Percentiles rank a stretch among this genome's conserved stretches.
Evolutionary conservation across 2,113 vertebrate species (phyloP).

Genomic region (Mesembrinibis cayennensis): DNA sequence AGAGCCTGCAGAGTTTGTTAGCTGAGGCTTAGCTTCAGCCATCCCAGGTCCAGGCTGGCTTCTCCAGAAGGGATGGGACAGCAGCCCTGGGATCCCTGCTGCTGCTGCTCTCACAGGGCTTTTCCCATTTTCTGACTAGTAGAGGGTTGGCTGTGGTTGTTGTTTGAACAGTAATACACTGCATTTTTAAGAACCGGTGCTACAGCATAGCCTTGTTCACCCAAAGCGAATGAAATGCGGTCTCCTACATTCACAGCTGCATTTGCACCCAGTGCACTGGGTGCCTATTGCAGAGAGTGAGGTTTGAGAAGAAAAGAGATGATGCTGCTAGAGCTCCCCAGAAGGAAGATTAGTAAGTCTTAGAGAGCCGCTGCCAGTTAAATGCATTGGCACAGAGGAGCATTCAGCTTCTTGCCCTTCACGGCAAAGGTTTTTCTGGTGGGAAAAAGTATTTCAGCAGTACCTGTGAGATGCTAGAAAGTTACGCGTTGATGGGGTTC

Average conservation of each 20-base stretch:
- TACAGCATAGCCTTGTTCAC: background rate
- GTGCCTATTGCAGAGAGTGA: accelerated
- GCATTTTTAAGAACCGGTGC: background rate
- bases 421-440: background rate
- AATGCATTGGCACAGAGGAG: background rate
- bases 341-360: background rate
- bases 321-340: background rate
- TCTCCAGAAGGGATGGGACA: background rate
- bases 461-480: background rate
- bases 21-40: background rate
- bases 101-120: background rate
- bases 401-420: background rate
- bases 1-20: accelerated
- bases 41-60: background rate
- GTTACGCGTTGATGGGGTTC: background rate
- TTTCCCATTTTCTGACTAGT: background rate
- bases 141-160: background rate
- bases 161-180: background rate
- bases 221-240: background rate
- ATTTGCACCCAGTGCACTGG: background rate
- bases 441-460: background rate
- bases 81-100: background rate
- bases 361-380: background rate
- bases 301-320: background rate
- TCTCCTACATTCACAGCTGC: background rate